Base-by-base conservation (phyloP, 2,888 invertebrate species). In the Parasteatoda lunata region DNA sequence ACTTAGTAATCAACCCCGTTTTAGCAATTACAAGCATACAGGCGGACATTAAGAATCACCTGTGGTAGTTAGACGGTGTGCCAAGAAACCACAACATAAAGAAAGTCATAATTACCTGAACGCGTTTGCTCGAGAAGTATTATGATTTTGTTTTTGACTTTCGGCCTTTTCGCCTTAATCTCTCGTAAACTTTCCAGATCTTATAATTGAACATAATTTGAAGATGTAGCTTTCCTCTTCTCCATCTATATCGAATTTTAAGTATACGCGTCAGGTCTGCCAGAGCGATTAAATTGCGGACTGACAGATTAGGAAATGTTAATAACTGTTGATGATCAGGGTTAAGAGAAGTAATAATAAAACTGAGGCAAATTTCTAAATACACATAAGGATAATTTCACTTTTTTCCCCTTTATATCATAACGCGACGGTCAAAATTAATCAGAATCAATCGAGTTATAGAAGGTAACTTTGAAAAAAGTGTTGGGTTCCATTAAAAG, bases 141-240 rank as follows among this genome's bases (percentile, higher is more conserved):
- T 71, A 54, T 54, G 64, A n/a, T 59, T 59, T 71, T 70, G 59
- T 49, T 71, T 65, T 70, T 71, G n/a, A 72, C 15, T 71, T 72
- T 71, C 13, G 15, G 15, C 49, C 30, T 71, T 79, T 71, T 71
- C 15, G 30, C 30, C 9, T 45, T 65, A 80, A 72, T 80, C 72
- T 72, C 64, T 51, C 65, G 79, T 47, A 80, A 80, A 65, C 72
- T 72, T 72, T 15, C 49, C 48, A 72, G 71, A 72, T 64, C 48
- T 51, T 64, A 71, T 80, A 80, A 80, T 80, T 80, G 79, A 65
- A 65, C 54, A 59, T 80, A 71, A 80, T 80, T 80, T 80, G 59
- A 51, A 48, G 49, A 59, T 59, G 71, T n/a, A 71, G 49, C n/a
- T 51, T 69, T 30, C 48, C 54, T 77, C 69, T 77, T 77, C 69